These are phyloP conservation scores for Leuctra nigra DNA, from an alignment of 2,888 invertebrate genomes.

Conservation along the genomic window DNA sequence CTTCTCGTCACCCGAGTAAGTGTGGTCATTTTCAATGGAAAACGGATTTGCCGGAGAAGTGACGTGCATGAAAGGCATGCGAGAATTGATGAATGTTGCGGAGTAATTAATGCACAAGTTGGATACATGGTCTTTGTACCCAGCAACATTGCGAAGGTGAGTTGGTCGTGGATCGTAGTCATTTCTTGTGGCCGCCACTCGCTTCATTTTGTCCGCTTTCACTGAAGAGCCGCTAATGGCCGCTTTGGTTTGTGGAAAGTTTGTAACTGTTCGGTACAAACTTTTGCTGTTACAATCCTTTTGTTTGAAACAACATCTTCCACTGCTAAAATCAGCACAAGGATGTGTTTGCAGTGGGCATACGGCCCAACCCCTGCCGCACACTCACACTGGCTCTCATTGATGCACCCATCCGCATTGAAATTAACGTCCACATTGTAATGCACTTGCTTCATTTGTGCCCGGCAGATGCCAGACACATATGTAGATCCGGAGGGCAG, in stretches of 20 bases:
- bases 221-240: conserved; percentile 19
- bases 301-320: background rate
- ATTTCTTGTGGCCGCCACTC: background rate
- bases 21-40: no score
- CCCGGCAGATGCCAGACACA: conserved; percentile 17
- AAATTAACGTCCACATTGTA: conserved; percentile 19
- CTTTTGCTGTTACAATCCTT: background rate
- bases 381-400: conserved; percentile 25
- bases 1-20: no score
- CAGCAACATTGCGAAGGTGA: background rate
- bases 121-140: background rate
- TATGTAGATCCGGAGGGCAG: background rate
- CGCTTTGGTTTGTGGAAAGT: conserved; percentile 21
- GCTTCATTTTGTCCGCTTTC: conserved; percentile 12
- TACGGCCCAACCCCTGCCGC: conserved; percentile 19
- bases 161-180: background rate
- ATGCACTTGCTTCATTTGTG: no score
- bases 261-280: conserved; percentile 21
- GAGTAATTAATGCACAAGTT: conserved; percentile 17
- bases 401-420: conserved; percentile 8
- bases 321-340: conserved; percentile 16
- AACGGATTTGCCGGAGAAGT: no score
- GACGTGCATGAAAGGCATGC: no score
- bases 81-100: background rate
- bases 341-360: conserved; percentile 24